phyloP scores from a whole-genome alignment of 2,888 invertebrate species.

The Drosophila colorata region DNA sequence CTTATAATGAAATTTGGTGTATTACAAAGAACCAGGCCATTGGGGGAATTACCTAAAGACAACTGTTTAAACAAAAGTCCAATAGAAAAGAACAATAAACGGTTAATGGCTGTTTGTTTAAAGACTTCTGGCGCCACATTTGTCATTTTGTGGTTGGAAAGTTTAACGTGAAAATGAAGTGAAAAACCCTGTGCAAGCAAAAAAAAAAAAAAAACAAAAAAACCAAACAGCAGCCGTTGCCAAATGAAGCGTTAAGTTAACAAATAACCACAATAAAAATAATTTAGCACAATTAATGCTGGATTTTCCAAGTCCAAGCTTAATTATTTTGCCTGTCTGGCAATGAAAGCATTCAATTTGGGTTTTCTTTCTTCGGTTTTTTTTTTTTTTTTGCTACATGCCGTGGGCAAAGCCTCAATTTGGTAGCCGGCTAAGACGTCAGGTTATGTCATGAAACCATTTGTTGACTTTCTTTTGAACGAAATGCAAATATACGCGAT shows the following conservation, averaged over 20 bases:
- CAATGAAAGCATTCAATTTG: slow-evolving; percentile 49
- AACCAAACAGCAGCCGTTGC: slow-evolving; percentile 39
- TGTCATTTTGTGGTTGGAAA: slow-evolving; percentile 26
- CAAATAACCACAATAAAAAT: slow-evolving; percentile 16
- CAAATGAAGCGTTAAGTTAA: slow-evolving; percentile 51
- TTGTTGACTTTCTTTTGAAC: slow-evolving; percentile 74
- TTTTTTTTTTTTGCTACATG: slow-evolving; percentile 1
- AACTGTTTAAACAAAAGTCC: slow-evolving; percentile 53
- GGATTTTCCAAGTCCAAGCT: slow-evolving; percentile 62
- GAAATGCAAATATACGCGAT: slow-evolving; percentile 60
- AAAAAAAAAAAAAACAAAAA: slow-evolving; percentile 37
- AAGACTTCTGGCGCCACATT: slow-evolving; percentile 48
- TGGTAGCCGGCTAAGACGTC: slow-evolving; percentile 15
- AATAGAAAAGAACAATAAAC: slow-evolving; percentile 33
- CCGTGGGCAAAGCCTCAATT: slow-evolving; percentile 17
- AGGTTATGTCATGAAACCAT: slow-evolving; percentile 66
- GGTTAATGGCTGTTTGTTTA: slow-evolving; percentile 43
- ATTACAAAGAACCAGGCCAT: slow-evolving; percentile 55
- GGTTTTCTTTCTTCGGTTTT: slow-evolving; percentile 17
- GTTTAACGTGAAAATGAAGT: slow-evolving; percentile 48
- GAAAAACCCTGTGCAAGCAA: slow-evolving; percentile 47
- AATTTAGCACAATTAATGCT: slow-evolving; percentile 71
- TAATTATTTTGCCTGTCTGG: slow-evolving; percentile 35
- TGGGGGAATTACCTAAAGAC: slow-evolving; percentile 48
- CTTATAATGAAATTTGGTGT: background rate